phyloP scores from a whole-genome alignment of 2,113 vertebrate species.

The Tragulus kanchil region DNA sequence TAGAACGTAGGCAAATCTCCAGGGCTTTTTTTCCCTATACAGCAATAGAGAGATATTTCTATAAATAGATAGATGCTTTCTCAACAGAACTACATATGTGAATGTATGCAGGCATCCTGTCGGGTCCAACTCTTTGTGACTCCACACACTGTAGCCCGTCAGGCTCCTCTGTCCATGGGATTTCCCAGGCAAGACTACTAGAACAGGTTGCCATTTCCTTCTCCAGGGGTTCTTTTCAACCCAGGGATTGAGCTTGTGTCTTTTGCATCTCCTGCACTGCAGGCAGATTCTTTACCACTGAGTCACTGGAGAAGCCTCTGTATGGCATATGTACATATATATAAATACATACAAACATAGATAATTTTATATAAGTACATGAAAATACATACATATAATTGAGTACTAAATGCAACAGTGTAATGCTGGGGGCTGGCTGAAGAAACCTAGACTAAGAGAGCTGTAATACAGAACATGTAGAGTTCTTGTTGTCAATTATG shows the following conservation, averaged over 20 bases:
- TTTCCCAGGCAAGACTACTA: background rate
- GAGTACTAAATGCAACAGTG: background rate
- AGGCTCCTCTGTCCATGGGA: background rate
- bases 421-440: background rate
- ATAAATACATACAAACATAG: background rate
- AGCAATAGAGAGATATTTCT: background rate
- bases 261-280: background rate
- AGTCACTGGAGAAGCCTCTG: background rate
- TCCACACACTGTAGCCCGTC: background rate
- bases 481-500: background rate
- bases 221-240: background rate
- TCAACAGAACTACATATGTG: background rate
- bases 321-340: background rate
- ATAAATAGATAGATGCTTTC: background rate
- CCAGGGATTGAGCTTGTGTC: background rate
- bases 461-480: background rate
- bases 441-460: background rate
- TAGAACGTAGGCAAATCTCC: background rate
- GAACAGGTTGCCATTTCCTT: background rate
- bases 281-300: background rate
- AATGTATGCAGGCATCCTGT: background rate
- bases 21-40: background rate
- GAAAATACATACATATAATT: background rate
- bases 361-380: background rate
- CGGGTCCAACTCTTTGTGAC: rapidly evolving